Evolutionary conservation across 1,140 invertebrate genomes (phyloP), one percentile per base, ranked within the genome.

Genomic region (Sminthurides bifidus): DNA sequence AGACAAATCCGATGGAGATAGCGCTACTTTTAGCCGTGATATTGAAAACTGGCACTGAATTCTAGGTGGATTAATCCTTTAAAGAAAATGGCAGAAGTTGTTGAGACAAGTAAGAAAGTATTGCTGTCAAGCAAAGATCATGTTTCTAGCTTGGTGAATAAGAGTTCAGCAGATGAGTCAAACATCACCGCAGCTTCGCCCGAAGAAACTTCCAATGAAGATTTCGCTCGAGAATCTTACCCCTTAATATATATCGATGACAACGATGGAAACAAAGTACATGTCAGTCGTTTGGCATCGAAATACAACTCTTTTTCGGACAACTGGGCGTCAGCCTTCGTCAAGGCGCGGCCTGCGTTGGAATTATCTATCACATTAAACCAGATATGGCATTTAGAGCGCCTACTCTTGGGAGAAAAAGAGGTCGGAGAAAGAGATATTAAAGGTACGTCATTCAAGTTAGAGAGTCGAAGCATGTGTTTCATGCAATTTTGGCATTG

Each of bases 301-400:
- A 52, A 51, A 17, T 58, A 61, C 27, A 48, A 61, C 38, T 23
- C 55, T 14, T 58, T 61, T 37, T 52, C 59, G 14, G 30, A 44
- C 12, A 15, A 46, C 4, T 15, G 49, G 6, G 29, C 37, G 8
- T 6, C 29, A 19, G 38, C 31, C 31, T 57, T 44, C 27, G 38
- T 26, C 0, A n/a, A 46, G 12, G 41, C 60, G 10, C 46, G 45
- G 33, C 55, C 55, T 26, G 46, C 55, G 3, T 38, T 61, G 12
- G 55, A 61, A 40, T 48, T 57, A 0, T 61, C 55, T 27, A 14
- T 58, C 21, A 35, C 51, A 1, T 19, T 54, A 24, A 53, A 61
- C 38, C 41, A 73, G 74, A 64, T 72, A 65, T 61, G 62, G 61
- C 48, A 66, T 68, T 56, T 71, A 67, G 24, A 68, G 68, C 63